A percentile compares a stretch with the other conserved stretches of the same genome.
Conservation (phyloP, 2,888 invertebrate genomes). For the Tenthredo livida region DNA sequence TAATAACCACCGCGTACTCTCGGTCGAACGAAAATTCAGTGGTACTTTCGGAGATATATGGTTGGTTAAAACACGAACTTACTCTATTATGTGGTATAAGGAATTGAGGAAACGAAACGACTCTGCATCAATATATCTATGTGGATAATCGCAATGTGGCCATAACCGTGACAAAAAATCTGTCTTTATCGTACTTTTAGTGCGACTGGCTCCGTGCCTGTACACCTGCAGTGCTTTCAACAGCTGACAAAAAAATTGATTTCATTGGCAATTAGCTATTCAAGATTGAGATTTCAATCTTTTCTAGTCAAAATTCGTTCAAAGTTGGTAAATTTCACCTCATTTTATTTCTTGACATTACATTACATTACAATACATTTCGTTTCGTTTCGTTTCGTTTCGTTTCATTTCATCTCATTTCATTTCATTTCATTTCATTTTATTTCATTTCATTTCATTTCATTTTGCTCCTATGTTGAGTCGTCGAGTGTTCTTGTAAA, state of each 20-base stretch:
- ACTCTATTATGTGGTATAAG: not conserved
- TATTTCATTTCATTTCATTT: constrained; percentile 26
- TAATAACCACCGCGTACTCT: constrained; percentile 31
- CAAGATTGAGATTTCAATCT: not conserved
- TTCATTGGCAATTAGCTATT: constrained; percentile 3
- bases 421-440: constrained; percentile 2
- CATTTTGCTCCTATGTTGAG: not conserved
- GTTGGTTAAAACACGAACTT: constrained; percentile 23
- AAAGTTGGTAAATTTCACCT: not conserved
- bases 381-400: constrained; percentile 1
- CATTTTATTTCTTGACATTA: not conserved
- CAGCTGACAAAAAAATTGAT: not conserved
- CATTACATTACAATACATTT: constrained; percentile 15
- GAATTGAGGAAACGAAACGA: constrained; percentile 9
- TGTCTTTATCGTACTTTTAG: not conserved
- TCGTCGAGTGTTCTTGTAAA: constrained; percentile 27
- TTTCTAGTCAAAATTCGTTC: not conserved
- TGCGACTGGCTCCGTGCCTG: not conserved
- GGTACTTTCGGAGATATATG: constrained; percentile 25
- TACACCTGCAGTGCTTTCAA: not conserved
- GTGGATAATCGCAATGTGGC: not conserved
- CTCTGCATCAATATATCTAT: not conserved
- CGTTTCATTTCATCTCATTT: constrained; percentile 24
- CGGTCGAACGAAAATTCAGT: constrained; percentile 37
- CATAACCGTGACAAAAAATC: not conserved